These are phyloP conservation scores for Drosophila antonietae DNA, from an alignment of 2,888 invertebrate genomes.

Conservation along the genomic window DNA sequence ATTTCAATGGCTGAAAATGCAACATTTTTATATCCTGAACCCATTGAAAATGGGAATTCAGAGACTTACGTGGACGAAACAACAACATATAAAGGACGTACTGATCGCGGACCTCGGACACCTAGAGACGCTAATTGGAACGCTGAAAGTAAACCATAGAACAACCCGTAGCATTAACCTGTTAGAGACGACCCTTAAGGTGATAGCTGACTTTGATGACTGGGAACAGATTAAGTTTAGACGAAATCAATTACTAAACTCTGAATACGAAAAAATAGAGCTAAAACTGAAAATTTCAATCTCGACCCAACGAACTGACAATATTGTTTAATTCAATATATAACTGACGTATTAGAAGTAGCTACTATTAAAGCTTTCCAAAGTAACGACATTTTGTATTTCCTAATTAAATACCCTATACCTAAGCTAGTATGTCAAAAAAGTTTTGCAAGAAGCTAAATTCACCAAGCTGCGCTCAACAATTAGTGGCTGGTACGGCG, in stretches of 20 bases:
- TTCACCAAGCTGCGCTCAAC: background rate
- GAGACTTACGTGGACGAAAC: background rate
- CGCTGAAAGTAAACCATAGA: background rate
- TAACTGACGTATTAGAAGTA: no score
- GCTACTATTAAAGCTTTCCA: no score
- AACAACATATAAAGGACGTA: background rate
- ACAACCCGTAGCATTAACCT: background rate
- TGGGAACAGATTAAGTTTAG: background rate
- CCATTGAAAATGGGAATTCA: no score
- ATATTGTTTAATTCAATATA: background rate
- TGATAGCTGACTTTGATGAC: background rate
- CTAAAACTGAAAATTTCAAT: background rate
- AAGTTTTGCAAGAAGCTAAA: slow-evolving; percentile 2
- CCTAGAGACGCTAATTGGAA: background rate
- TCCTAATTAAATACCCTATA: no score
- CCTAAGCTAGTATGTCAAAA: no score
- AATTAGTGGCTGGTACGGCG: background rate
- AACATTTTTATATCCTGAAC: no score
- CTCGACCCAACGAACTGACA: background rate
- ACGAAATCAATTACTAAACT: background rate
- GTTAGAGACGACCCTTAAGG: background rate
- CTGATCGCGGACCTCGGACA: background rate
- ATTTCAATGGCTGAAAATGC: no score
- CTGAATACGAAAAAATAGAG: background rate
- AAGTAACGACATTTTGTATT: no score